phyloP scores from a whole-genome alignment of 2,888 invertebrate species.

The Nebria salina region DNA sequence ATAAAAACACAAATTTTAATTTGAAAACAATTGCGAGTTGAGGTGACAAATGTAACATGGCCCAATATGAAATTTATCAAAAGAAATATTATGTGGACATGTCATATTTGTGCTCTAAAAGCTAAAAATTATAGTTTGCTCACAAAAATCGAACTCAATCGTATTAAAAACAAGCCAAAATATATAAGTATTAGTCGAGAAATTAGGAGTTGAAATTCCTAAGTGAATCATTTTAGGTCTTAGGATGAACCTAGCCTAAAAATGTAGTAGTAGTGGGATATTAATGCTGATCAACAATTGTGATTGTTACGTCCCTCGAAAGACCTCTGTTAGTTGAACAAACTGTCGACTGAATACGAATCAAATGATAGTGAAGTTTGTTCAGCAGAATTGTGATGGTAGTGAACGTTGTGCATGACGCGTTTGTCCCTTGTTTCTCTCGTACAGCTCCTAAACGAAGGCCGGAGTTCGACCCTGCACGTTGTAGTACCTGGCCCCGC shows the following conservation, averaged over 20 bases:
- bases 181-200: too few species aligned
- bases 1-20: too few species aligned
- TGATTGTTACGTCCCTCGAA: background rate
- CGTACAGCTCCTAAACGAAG: constrained; percentile 28
- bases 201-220: background rate
- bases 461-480: constrained; percentile 35
- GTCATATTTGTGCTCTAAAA: too few species aligned
- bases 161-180: too few species aligned
- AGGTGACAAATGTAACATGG: too few species aligned
- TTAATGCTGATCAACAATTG: background rate
- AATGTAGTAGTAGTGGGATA: background rate
- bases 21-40: too few species aligned
- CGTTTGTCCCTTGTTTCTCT: constrained; percentile 26
- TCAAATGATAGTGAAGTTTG: background rate
- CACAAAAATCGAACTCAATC: too few species aligned
- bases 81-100: too few species aligned
- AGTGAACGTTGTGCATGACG: constrained; percentile 34
- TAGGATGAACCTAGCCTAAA: background rate
- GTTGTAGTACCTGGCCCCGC: constrained; percentile 24
- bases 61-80: too few species aligned
- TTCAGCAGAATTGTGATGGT: constrained; percentile 9
- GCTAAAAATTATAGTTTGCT: too few species aligned
- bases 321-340: background rate
- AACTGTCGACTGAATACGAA: background rate
- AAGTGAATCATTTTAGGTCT: background rate